Percentiles rank a stretch among this genome's conserved stretches.
phyloP scores from a whole-genome alignment of 2,888 invertebrate genomes.

The Habrosyne pyritoides region DNA sequence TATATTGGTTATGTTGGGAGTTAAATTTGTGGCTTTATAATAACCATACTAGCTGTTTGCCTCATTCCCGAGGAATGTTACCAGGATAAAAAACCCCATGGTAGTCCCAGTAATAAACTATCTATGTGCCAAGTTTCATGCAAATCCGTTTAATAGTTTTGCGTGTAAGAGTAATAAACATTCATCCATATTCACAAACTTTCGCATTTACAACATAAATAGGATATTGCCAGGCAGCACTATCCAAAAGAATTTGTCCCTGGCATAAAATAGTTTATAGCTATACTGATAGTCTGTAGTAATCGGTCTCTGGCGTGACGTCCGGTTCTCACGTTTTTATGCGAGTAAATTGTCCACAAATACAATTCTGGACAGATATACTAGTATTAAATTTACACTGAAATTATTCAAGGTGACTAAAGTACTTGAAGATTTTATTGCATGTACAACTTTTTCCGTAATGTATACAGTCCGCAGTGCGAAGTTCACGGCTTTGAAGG shows the following conservation, averaged over 20 bases:
- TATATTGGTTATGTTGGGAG: background rate
- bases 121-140: too few species aligned
- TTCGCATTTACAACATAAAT: too few species aligned
- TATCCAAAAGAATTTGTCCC: background rate
- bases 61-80: too few species aligned
- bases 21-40: background rate
- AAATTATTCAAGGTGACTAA: background rate
- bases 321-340: background rate
- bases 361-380: background rate
- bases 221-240: background rate
- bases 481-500: conserved; percentile 1
- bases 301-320: background rate
- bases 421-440: background rate
- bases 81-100: too few species aligned
- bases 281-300: too few species aligned
- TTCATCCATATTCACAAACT: too few species aligned
- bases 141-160: too few species aligned
- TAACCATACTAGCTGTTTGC: background rate
- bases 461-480: background rate
- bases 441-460: background rate
- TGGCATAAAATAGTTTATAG: too few species aligned
- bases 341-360: background rate
- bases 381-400: background rate
- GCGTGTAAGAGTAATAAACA: too few species aligned
- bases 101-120: too few species aligned